phyloP scores from a whole-genome alignment of 35 echinoderm and acorn worm genomes.

The Eucidaris tribuloides region DNA sequence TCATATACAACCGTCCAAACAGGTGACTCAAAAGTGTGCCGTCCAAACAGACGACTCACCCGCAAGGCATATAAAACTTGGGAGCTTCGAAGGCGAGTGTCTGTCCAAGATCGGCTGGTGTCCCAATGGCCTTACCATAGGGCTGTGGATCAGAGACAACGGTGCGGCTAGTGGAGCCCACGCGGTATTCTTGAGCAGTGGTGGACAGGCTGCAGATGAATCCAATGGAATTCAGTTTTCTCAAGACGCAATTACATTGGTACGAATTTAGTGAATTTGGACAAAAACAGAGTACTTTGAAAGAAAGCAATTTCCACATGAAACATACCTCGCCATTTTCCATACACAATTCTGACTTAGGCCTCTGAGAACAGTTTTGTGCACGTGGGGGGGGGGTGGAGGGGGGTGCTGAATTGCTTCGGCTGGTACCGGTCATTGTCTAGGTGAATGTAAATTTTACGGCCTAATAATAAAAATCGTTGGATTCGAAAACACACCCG shows the following conservation, averaged over 20 bases:
- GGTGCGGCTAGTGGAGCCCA: not conserved
- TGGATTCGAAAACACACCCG: too few relatives aligned
- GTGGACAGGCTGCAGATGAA: not conserved
- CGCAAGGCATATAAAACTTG: not conserved
- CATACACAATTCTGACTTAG: too few relatives aligned
- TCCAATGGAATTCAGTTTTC: not conserved
- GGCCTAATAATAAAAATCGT: too few relatives aligned
- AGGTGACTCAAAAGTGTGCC: not conserved
- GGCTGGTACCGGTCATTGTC: too few relatives aligned
- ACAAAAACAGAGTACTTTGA: not conserved
- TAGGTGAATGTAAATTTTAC: too few relatives aligned
- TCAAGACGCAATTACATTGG: not conserved
- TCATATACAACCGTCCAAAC: not conserved
- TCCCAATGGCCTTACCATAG: not conserved
- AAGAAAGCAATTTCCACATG: not conserved
- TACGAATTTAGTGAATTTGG: not conserved
- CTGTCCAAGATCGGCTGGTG: constrained; percentile 18
- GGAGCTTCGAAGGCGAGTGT: not conserved
- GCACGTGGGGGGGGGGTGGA: too few relatives aligned
- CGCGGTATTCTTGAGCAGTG: not conserved
- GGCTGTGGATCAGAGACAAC: not conserved
- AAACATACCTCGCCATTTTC: too few relatives aligned
- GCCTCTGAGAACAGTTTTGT: too few relatives aligned
- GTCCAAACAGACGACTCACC: not conserved
- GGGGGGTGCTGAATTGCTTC: too few relatives aligned